Evolutionary conservation across 2,888 invertebrate genomes (phyloP).

Genomic region (Tetragonula carbonaria): DNA sequence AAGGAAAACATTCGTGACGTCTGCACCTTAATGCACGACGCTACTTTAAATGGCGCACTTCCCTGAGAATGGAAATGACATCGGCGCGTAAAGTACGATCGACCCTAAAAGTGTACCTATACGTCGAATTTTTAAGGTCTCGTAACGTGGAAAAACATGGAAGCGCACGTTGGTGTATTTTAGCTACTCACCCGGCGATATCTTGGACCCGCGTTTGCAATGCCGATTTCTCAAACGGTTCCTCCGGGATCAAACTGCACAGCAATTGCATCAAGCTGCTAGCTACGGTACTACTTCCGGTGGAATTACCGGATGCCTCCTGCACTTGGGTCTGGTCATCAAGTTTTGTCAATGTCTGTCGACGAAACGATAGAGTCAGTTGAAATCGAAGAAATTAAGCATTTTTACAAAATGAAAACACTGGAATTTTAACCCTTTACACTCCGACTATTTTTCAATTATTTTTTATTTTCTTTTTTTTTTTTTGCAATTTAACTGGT

Average conservation of each 20-base stretch:
- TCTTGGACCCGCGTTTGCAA: slow-evolving; percentile 85
- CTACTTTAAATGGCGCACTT: slow-evolving; percentile 7
- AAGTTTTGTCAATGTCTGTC: slow-evolving; percentile 76
- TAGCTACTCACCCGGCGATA: slow-evolving; percentile 85
- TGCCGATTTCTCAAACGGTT: slow-evolving; percentile 83
- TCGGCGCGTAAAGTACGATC: slow-evolving; percentile 33
- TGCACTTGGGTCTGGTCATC: slow-evolving; percentile 80
- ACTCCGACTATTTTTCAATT: too few species aligned
- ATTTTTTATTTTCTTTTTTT: too few species aligned
- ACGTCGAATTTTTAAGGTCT: slow-evolving; percentile 41
- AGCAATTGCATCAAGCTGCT: slow-evolving; percentile 85
- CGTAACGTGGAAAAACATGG: slow-evolving; percentile 33
- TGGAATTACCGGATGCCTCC: slow-evolving; percentile 75
- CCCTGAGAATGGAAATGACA: slow-evolving; percentile 11
- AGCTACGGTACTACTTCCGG: slow-evolving; percentile 83
- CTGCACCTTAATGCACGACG: neutral
- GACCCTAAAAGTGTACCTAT: slow-evolving; percentile 14
- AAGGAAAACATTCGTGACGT: slow-evolving; percentile 6
- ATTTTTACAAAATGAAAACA: too few species aligned
- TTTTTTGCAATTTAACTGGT: too few species aligned
- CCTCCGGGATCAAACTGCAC: slow-evolving; percentile 85
- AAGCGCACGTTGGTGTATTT: slow-evolving; percentile 8
- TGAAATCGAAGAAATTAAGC: too few species aligned
- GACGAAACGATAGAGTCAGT: slow-evolving; percentile 14
- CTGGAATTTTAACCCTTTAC: too few species aligned